Evolutionary conservation across 2,113 vertebrate genomes (phyloP).

Genomic region (Pituophis catenifer): DNA sequence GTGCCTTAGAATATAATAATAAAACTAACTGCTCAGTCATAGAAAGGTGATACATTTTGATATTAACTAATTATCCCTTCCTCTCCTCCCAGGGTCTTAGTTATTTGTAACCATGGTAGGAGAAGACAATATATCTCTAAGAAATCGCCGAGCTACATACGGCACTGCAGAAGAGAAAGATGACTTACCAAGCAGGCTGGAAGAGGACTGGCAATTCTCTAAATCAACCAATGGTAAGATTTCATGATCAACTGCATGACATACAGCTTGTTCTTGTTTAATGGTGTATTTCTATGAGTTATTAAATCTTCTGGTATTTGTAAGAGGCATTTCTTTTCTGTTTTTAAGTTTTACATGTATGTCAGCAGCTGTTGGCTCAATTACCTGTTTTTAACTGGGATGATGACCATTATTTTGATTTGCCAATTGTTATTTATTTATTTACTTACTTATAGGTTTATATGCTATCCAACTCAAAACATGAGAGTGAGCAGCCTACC

Average conservation of each 20-base stretch:
- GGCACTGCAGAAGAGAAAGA: constrained; percentile 44
- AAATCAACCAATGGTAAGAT: constrained; percentile 65
- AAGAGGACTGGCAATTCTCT: constrained; percentile 33
- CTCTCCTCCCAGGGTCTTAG: not conserved
- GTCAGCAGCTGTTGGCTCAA: not conserved
- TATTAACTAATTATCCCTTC: not conserved
- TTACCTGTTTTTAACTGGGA: not conserved
- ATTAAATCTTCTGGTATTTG: not conserved
- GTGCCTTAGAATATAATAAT: not conserved
- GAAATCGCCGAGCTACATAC: constrained; percentile 56
- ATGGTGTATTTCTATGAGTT: not conserved
- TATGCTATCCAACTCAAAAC: not conserved
- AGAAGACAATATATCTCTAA: constrained; percentile 61
- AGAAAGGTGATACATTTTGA: not conserved
- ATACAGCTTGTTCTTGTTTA: not conserved
- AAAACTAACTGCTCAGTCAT: not conserved
- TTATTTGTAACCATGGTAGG: constrained; percentile 46
- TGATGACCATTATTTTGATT: not conserved
- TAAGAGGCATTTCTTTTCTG: not conserved
- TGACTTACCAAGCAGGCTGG: constrained; percentile 46
- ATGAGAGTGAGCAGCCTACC: not conserved
- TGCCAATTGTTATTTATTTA: not conserved
- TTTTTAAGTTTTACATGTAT: not conserved
- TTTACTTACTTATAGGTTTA: not conserved
- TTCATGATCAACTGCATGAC: not conserved